Base-by-base conservation (phyloP, 2,888 invertebrate species). In the Aproaerema taeniolella region DNA sequence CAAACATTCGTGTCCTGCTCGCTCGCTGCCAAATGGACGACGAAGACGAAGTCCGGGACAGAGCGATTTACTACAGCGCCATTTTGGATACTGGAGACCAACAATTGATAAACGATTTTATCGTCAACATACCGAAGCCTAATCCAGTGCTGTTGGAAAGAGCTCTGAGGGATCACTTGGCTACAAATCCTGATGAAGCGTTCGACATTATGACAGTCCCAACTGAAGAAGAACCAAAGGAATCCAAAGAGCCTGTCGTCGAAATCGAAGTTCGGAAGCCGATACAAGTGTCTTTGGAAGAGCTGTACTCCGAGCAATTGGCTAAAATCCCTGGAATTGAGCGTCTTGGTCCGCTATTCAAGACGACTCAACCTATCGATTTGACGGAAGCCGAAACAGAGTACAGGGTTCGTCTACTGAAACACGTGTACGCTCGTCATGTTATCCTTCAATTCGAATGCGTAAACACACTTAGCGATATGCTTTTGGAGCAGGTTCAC, bases 351-450 rank as follows among this genome's bases (percentile, higher is more conserved):
- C 91, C 95, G 0, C 88, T 97, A 0, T 97, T 99, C 83, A 95
- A 95, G 67, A 96, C 96, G 0, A 94, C 95, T 1, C 79, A 90
- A 12, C 92, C 96, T 0, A 89, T 95, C 8, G 96, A 98, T 61
- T 88, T 99, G 38, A 99, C 99, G 0, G 99, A 99, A 83, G 93
- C 96, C 0, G 99, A 99, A 86, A 99, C 99, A 0, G 99, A 99
- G 73, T 99, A 99, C 73, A 60, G 80, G 31, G 98, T 99, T 5
- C 90, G 94, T 45, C 94, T 98, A 66, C 88, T 97, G 39, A 99
- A 99, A 65, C 99, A 99, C 65, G 91, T 95, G 30, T 99, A 94
- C 69, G 88, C 90, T 0, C 88, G 93, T 31, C 95, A 97, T 71
- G 86, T 98, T 5, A 92, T 99, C 8, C 87, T 99, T 40, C 98